These are phyloP conservation scores for Epizoanthus rinbou DNA, from an alignment of 92 coral and sea anemone species.

Conservation along the genomic window DNA sequence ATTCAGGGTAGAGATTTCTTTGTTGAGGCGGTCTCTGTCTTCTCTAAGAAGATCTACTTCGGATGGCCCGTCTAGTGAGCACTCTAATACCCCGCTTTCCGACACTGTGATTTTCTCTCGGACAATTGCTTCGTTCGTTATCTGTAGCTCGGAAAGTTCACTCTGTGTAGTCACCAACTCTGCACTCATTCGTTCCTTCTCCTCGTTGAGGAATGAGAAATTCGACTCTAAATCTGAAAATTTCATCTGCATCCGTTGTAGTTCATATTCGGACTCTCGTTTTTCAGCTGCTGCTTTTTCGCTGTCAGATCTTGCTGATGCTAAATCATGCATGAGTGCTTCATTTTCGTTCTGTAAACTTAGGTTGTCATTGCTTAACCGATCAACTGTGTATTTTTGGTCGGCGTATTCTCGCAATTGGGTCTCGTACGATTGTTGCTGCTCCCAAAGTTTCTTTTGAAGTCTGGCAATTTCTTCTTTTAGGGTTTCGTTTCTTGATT, in stretches of 20 bases:
- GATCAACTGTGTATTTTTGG: conserved; percentile 70
- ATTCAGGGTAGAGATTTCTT: conserved; percentile 76
- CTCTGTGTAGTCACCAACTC: conserved; percentile 71
- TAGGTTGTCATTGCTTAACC: conserved; percentile 77
- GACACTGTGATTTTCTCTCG: conserved; percentile 55
- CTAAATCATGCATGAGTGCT: conserved; percentile 70
- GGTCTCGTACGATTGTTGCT: conserved; percentile 74
- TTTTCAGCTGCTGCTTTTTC: conserved; percentile 75
- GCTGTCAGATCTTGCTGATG: conserved; percentile 64
- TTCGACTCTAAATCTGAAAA: conserved; percentile 78
- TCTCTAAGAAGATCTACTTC: conserved; percentile 78
- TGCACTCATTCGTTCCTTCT: conserved; percentile 79
- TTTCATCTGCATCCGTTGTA: conserved; percentile 71
- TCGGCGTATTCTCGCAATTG: conserved; percentile 69
- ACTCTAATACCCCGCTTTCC: conserved; percentile 61
- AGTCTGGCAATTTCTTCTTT: conserved; percentile 87
- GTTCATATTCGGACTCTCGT: conserved; percentile 73
- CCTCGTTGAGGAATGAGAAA: conserved; percentile 72
- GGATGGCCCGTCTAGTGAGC: conserved; percentile 46
- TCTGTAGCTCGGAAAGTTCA: conserved; percentile 74
- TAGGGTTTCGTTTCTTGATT: conserved; percentile 81
- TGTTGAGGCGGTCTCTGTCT: conserved; percentile 80
- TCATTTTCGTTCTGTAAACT: conserved; percentile 67
- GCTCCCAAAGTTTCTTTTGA: conserved; percentile 79
- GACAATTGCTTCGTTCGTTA: conserved; percentile 59